Evolutionary conservation across 2,797 vertebrate genomes (phyloP), one percentile per base, ranked within the genome.

Genomic region (Arnoldichthys spilopterus): DNA sequence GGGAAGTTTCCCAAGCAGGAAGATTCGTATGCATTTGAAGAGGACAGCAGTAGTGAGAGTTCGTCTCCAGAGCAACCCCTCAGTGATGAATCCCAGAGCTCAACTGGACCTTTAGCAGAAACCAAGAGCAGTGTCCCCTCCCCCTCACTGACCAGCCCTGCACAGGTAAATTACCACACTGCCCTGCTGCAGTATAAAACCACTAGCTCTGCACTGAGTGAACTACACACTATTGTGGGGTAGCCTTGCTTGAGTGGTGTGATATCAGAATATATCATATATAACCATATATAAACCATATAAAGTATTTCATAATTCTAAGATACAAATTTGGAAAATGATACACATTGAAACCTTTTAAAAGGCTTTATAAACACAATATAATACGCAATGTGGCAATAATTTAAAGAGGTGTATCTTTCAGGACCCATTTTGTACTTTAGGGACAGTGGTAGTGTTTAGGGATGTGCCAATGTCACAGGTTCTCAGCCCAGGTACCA

Each of bases 21-120:
- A 3, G 97, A 98, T 70, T 94, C 97, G 0, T 98, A 98, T 59
- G 95, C 96, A 7, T 98, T 99, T 74, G 97, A 98, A 85, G 97
- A 99, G 89, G 97, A 98, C 90, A 98, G 97, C 93, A 96, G 97
- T 92, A 96, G 94, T 0, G 97, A 98, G 66, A 95, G 95, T 76
- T 91, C 97, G 86, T 98, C 97, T 85, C 97, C 96, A 0, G 96
- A 97, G 81, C 97, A 96, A 86, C 89, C 92, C 64, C 90, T 93
- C 87, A 94, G 92, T 15, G 94, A 97, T 37, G 96, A 97, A 83
- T 95, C 95, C 1, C 96, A 94, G 79, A 93, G 92, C 54, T 94
- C 94, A 1, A 88, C 87, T 0, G 94, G 94, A 85, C 93, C 93
- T 4, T 88, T 93, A 0, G 81, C 90, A 0, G 93, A 93, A 80